Base-by-base conservation (phyloP, 2,113 vertebrate genomes). In the Ascaphus truei region DNA sequence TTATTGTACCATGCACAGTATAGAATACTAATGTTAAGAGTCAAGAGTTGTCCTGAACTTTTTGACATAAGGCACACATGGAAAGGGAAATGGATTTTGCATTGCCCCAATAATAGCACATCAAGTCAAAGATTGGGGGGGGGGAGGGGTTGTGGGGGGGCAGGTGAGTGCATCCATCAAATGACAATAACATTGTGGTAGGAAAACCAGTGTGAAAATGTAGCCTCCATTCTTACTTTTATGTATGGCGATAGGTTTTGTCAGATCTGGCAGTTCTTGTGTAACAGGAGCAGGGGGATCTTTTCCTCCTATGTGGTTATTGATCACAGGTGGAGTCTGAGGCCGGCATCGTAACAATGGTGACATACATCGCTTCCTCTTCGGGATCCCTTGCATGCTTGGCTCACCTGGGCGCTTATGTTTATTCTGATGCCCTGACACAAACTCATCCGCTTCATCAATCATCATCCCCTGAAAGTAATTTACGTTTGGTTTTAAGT, bases 391-490 rank as follows among this genome's bases (percentile, higher is more conserved):
- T 72, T 86, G 85, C 87, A 89, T 88, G 67, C 80, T 90, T 72
- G 87, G 82, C 72, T 92, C 90, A 71, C 88, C 86, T 1, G 90
- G 88, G 62, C 91, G 85, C 75, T 93, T 93, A 75, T 84, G 85
- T 72, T 90, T 91, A 81, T 89, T 93, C 10, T 92, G 91, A 83
- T 90, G 88, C 56, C 91, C 87, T 5, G 91, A 83, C 30, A 93
- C 91, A 53, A 93, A 92, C 75, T 93, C 91, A 76, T 92, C 91
- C 43, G 91, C 89, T 87, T 93, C 91, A 73, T 93, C 90, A 78
- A 93, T 93, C 91, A 92, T 92, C 91, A 93, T 92, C 68, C 90
- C 90, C 91, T 92, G 23, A 13, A 79, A 77, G 37, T 48, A 71
- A 51, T 45, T 22, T 22, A 18, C 11, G 15, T 22, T 2, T 4